Evolutionary conservation across 2,888 invertebrate genomes (phyloP).

Genomic region (Aphrophora alni): DNA sequence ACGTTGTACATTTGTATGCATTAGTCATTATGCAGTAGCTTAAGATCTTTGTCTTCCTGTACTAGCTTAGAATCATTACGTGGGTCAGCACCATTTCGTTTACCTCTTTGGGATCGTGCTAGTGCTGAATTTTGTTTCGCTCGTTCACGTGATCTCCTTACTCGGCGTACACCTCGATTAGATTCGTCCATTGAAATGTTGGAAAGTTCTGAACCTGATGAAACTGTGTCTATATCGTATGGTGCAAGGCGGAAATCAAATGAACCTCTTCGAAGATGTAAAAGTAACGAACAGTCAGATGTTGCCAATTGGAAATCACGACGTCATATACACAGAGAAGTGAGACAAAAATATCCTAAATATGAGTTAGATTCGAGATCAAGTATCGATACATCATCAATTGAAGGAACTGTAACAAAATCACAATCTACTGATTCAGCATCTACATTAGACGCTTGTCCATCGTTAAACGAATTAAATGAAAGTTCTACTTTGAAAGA

Average conservation of each 20-base stretch:
- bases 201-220: slow-evolving; percentile 41
- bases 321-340: slow-evolving; percentile 7
- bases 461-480: slow-evolving; percentile 36
- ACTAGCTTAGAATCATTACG: slow-evolving; percentile 60
- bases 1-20: too few species aligned
- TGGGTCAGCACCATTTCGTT: slow-evolving; percentile 59
- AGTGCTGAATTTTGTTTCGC: slow-evolving; percentile 76
- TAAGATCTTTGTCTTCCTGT: slow-evolving; percentile 59
- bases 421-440: slow-evolving; percentile 40
- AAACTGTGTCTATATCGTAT: slow-evolving; percentile 29
- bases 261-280: slow-evolving; percentile 31
- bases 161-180: slow-evolving; percentile 53
- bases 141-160: slow-evolving; percentile 71
- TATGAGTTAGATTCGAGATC: slow-evolving; percentile 21
- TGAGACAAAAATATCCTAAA: slow-evolving; percentile 22
- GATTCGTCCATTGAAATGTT: slow-evolving; percentile 45
- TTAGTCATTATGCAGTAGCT: slow-evolving; percentile 59
- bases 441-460: slow-evolving; percentile 39
- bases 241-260: slow-evolving; percentile 6
- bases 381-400: slow-evolving; percentile 30
- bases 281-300: slow-evolving; percentile 22
- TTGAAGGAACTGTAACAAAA: slow-evolving; percentile 36
- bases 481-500: slow-evolving; percentile 39
- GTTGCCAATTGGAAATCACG: slow-evolving; percentile 31
- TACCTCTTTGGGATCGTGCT: slow-evolving; percentile 75